Evolutionary conservation across 2,888 invertebrate species (phyloP).

Genomic region (Diadromus collaris): DNA sequence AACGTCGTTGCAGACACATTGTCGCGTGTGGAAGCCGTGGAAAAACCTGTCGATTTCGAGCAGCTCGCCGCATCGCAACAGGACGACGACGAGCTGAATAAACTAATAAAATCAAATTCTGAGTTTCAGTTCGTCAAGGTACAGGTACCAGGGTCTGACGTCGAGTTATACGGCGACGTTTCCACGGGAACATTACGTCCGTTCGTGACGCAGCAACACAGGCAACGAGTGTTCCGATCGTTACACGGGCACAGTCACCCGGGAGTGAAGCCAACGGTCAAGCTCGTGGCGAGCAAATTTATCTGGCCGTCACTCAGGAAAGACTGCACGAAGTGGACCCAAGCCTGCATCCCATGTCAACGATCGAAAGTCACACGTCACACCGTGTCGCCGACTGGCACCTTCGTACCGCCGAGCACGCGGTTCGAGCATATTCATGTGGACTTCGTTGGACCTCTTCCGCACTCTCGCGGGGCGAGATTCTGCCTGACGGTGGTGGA

Average conservation of each 20-base stretch:
- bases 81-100: background rate
- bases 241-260: constrained; percentile 65
- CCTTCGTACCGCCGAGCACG: background rate
- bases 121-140: background rate
- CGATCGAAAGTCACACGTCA: constrained; percentile 12
- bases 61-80: background rate
- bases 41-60: constrained; percentile 25
- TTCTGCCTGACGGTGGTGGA: constrained; percentile 36
- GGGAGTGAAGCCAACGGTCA: constrained; percentile 57
- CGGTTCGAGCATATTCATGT: constrained; percentile 35
- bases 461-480: constrained; percentile 8
- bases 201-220: background rate
- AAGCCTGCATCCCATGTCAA: constrained; percentile 12
- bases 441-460: constrained; percentile 26
- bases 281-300: constrained; percentile 70
- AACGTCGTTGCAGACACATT: constrained; percentile 50
- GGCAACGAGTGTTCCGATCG: constrained; percentile 36
- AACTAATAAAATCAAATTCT: background rate
- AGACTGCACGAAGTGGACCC: constrained; percentile 66
- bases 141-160: background rate
- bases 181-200: constrained; percentile 11
- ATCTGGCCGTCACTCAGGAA: constrained; percentile 73
- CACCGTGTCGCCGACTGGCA: background rate
- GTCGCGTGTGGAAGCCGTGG: constrained; percentile 15
- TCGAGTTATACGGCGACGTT: background rate